A percentile compares a stretch with the other conserved stretches of the same genome.
Conservation (phyloP, 1,140 invertebrate genomes). For the Trypoxylus dichotomus region DNA sequence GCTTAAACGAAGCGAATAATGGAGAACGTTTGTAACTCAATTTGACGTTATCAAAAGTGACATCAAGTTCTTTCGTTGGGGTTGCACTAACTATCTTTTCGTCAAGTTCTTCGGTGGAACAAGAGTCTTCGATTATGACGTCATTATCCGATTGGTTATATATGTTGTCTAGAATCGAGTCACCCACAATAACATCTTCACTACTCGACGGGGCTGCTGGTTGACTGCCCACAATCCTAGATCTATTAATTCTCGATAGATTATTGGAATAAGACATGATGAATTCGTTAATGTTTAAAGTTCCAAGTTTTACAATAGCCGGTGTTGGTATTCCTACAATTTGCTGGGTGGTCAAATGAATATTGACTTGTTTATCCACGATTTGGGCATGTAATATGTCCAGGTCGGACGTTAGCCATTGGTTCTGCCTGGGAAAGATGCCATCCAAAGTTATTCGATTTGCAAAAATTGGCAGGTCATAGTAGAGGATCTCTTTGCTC, state of each 20-base stretch:
- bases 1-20: constrained; percentile 4
- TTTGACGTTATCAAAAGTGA: background rate
- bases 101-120: background rate
- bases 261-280: background rate
- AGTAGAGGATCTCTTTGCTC: constrained; percentile 60
- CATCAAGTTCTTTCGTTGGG: background rate
- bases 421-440: constrained; percentile 51
- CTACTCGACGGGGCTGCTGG: background rate
- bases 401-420: constrained; percentile 38
- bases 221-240: background rate
- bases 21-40: background rate
- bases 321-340: background rate
- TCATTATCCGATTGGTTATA: constrained; percentile 27
- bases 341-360: background rate
- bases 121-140: constrained; percentile 30
- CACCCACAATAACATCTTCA: background rate
- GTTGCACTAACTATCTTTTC: background rate
- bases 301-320: background rate
- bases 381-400: constrained; percentile 36
- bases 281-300: background rate
- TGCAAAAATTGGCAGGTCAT: constrained; percentile 62
- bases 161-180: background rate
- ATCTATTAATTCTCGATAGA: background rate
- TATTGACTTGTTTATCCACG: constrained; percentile 35
- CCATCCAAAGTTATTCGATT: constrained; percentile 55